Percentiles rank a stretch among this genome's conserved stretches.
Evolutionary conservation across 2,797 vertebrate genomes (phyloP).

Genomic region (Anisognathus igniventris): DNA sequence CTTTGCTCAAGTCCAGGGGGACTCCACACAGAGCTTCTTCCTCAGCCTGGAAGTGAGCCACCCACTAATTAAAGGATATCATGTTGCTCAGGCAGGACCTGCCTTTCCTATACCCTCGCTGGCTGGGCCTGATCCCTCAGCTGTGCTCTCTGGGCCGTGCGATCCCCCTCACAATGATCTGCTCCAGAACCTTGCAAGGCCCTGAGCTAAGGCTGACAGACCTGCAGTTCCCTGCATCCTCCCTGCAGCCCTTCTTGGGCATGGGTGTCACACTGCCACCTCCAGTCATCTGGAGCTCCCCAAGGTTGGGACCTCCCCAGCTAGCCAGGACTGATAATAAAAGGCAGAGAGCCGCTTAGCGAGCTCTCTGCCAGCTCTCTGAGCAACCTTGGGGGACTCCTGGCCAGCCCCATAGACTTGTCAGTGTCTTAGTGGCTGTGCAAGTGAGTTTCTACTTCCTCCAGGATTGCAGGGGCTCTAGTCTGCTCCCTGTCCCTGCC

Average conservation of each 20-base stretch:
- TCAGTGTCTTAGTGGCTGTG: not conserved
- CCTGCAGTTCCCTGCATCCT: accelerated
- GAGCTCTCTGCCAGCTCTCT: accelerated
- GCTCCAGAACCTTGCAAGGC: too few species aligned
- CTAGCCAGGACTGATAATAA: not conserved
- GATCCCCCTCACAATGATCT: accelerated
- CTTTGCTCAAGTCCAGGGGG: too few species aligned
- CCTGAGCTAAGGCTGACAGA: not conserved
- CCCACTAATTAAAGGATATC: accelerated
- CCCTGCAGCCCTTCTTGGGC: accelerated
- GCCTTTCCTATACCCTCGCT: not conserved
- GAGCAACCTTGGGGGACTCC: accelerated
- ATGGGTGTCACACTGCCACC: not conserved
- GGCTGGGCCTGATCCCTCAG: not conserved
- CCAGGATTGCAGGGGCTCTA: not conserved
- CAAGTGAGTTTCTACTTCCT: not conserved
- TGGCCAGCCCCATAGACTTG: not conserved
- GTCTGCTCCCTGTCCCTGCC: too few species aligned
- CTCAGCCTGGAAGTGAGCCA: accelerated
- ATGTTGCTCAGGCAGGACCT: too few species aligned
- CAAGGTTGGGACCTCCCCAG: accelerated
- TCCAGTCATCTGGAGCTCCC: too few species aligned
- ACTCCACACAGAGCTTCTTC: not conserved
- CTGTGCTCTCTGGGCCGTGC: accelerated
- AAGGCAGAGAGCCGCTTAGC: accelerated